Percentiles rank a stretch among this genome's conserved stretches.
Conservation (phyloP, 1,140 invertebrate species). For the Heliconius eleuchia region DNA sequence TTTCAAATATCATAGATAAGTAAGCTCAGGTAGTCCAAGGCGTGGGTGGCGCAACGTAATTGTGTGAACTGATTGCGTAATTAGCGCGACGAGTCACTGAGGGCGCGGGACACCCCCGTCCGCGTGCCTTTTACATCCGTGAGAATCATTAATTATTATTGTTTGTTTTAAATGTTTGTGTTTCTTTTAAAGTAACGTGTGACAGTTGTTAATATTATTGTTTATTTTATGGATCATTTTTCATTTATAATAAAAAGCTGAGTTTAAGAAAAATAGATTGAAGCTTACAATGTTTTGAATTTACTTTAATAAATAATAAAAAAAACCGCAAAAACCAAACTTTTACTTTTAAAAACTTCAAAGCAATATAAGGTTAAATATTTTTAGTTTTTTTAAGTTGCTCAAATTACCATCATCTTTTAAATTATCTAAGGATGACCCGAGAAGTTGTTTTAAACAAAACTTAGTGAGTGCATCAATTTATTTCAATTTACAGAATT, state of each 20-base stretch:
- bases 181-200: constrained; percentile 14
- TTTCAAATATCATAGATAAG: constrained; percentile 22
- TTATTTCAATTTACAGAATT: constrained; percentile 79
- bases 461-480: constrained; percentile 73
- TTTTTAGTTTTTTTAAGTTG: neutral
- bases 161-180: constrained; percentile 49
- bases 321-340: too few species aligned
- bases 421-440: constrained; percentile 2
- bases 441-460: constrained; percentile 47
- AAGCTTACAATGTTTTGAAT: too few species aligned
- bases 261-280: too few species aligned
- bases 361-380: neutral
- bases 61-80: constrained; percentile 78
- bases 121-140: constrained; percentile 59
- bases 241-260: neutral
- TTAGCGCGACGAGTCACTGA: constrained; percentile 69
- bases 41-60: constrained; percentile 57
- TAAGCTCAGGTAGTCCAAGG: constrained; percentile 26
- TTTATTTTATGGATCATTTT: neutral
- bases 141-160: constrained; percentile 69
- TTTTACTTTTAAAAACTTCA: too few species aligned
- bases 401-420: neutral
- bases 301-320: too few species aligned
- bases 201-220: neutral
- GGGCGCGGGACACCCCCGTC: constrained; percentile 61